Evolutionary conservation across 2,888 invertebrate genomes (phyloP).

Genomic region (Tortrix viridana): DNA sequence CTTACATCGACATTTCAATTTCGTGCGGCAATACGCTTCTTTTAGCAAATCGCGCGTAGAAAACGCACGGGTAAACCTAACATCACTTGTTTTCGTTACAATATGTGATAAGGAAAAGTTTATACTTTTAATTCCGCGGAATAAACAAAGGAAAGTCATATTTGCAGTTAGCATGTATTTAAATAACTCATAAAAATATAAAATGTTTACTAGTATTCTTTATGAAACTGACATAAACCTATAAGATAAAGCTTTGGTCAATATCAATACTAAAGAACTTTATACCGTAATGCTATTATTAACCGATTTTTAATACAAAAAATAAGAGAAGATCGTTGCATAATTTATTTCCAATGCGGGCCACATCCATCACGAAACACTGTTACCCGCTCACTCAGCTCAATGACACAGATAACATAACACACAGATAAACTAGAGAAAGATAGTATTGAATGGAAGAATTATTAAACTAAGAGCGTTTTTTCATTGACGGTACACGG

Average conservation of each 20-base stretch:
- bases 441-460: no score
- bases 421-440: no score
- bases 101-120: conserved; percentile 54
- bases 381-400: conserved; percentile 18
- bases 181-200: conserved; percentile 2
- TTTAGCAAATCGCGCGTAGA: conserved; percentile 77
- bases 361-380: conserved; percentile 5
- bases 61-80: conserved; percentile 51
- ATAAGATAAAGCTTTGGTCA: neutral
- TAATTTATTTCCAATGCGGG: conserved; percentile 34
- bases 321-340: conserved; percentile 50
- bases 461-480: no score
- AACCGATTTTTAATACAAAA: conserved; percentile 11
- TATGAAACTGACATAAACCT: neutral
- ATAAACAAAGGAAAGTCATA: conserved; percentile 54
- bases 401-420: neutral
- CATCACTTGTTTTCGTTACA: conserved; percentile 47
- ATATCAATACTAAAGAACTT: neutral
- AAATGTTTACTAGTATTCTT: neutral
- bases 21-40: conserved; percentile 87
- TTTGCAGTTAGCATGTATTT: conserved; percentile 28
- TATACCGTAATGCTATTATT: neutral
- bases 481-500: no score
- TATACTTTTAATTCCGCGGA: conserved; percentile 53
- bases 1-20: conserved; percentile 90